phyloP scores from a whole-genome alignment of 1,140 invertebrate species.

The Eumaeus atala region DNA sequence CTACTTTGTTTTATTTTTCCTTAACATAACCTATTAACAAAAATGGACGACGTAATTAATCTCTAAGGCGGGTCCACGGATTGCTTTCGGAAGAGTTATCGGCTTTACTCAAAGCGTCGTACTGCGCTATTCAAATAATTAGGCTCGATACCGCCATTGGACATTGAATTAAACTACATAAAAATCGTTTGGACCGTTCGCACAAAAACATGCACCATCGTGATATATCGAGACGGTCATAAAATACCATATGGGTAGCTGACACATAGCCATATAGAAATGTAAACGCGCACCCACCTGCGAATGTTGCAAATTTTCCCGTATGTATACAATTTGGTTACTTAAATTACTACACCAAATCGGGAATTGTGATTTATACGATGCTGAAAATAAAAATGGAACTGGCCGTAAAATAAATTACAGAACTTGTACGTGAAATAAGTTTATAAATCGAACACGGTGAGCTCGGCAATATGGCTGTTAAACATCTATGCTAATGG shows the following conservation, averaged over 20 bases:
- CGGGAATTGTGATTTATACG: slow-evolving; percentile 10
- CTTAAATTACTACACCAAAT: slow-evolving; percentile 5
- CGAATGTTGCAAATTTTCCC: slow-evolving; percentile 7
- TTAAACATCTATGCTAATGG: too few relatives aligned
- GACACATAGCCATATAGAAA: slow-evolving; percentile 41
- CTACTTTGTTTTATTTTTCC: too few relatives aligned
- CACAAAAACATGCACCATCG: slow-evolving; percentile 46
- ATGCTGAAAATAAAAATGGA: neutral
- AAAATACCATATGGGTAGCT: slow-evolving; percentile 20
- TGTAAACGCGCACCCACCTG: slow-evolving; percentile 23
- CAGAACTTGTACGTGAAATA: too few relatives aligned
- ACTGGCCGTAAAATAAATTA: neutral
- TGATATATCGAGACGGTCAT: slow-evolving; percentile 33
- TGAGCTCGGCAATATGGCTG: too few relatives aligned
- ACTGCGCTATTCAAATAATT: slow-evolving; percentile 66
- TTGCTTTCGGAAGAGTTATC: slow-evolving; percentile 37
- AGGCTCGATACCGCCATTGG: slow-evolving; percentile 50
- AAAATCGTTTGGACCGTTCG: slow-evolving; percentile 42
- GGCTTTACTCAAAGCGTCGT: slow-evolving; percentile 58
- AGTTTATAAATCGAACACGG: too few relatives aligned
- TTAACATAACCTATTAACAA: too few relatives aligned
- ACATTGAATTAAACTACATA: slow-evolving; percentile 68
- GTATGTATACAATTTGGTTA: slow-evolving; percentile 6
- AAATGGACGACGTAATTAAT: neutral
- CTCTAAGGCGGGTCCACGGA: slow-evolving; percentile 7